Percentiles rank a stretch among this genome's conserved stretches.
These are phyloP conservation scores for Sebastes schlegelii DNA, from an alignment of 2,113 vertebrate genomes.

Conservation along the genomic window DNA sequence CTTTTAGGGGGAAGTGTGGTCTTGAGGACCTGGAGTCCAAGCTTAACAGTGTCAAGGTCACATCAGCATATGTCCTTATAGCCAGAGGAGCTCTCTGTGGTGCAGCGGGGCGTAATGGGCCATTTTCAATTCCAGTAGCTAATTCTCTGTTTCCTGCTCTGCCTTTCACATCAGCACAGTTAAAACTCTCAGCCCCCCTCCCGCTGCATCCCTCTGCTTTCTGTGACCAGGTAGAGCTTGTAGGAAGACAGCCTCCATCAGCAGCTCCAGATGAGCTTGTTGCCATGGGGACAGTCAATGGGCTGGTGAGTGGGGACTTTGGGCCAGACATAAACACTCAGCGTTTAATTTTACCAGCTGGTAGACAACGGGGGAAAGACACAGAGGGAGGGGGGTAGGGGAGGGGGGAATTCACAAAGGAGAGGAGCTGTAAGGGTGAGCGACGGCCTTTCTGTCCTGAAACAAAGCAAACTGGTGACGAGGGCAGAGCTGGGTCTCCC, in stretches of 20 bases:
- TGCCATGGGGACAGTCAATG: constrained; percentile 86
- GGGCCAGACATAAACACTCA: constrained; percentile 81
- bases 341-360: constrained; percentile 81
- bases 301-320: constrained; percentile 79
- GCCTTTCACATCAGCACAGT: constrained; percentile 48
- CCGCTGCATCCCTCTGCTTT: constrained; percentile 27
- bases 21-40: constrained; percentile 40
- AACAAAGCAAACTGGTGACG: constrained; percentile 54
- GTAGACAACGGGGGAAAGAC: constrained; percentile 68
- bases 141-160: constrained; percentile 46
- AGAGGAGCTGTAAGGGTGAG: constrained; percentile 37
- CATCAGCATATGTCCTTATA: constrained; percentile 17
- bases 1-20: not conserved
- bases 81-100: constrained; percentile 35
- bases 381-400: constrained; percentile 23
- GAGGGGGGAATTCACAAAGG: constrained; percentile 49
- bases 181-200: constrained; percentile 54
- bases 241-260: constrained; percentile 76
- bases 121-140: constrained; percentile 49
- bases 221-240: constrained; percentile 68
- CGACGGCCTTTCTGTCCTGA: constrained; percentile 55
- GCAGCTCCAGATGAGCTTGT: constrained; percentile 81
- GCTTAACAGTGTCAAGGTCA: constrained; percentile 71
- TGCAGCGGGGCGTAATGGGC: constrained; percentile 51
- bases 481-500: constrained; percentile 35